Conservation (phyloP, 2,888 invertebrate species). For the Apotomis turbidana region DNA sequence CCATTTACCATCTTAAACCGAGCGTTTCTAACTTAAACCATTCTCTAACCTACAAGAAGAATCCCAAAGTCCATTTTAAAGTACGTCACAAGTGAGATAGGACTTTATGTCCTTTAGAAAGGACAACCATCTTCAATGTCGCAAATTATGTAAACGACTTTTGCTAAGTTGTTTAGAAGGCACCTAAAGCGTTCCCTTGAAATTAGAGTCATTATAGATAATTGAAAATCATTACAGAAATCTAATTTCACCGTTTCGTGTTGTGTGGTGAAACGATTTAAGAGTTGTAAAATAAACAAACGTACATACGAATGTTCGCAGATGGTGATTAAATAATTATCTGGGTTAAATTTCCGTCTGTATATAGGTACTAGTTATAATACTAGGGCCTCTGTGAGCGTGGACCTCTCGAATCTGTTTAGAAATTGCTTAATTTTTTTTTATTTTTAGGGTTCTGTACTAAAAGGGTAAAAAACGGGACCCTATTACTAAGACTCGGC, state of each 20-base stretch:
- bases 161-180: constrained; percentile 43
- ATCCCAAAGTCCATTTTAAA: not conserved
- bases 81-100: not conserved
- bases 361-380: too few relatives aligned
- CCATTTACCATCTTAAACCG: constrained; percentile 21
- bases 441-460: too few relatives aligned
- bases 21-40: not conserved
- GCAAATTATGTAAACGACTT: constrained; percentile 46
- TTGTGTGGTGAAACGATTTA: not conserved
- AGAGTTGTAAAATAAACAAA: not conserved
- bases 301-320: not conserved
- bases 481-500: too few relatives aligned
- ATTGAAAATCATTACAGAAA: constrained; percentile 34
- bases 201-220: constrained; percentile 34
- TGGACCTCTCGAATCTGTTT: too few relatives aligned
- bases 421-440: too few relatives aligned
- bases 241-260: constrained; percentile 15
- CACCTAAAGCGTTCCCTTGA: constrained; percentile 12
- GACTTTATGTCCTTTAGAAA: constrained; percentile 16
- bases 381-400: too few relatives aligned
- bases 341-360: too few relatives aligned
- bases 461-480: too few relatives aligned
- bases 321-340: too few relatives aligned
- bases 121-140: constrained; percentile 38
- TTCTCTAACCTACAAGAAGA: not conserved